These are phyloP conservation scores for Temnothorax longispinosus DNA, from an alignment of 1,140 invertebrate genomes.

Conservation along the genomic window DNA sequence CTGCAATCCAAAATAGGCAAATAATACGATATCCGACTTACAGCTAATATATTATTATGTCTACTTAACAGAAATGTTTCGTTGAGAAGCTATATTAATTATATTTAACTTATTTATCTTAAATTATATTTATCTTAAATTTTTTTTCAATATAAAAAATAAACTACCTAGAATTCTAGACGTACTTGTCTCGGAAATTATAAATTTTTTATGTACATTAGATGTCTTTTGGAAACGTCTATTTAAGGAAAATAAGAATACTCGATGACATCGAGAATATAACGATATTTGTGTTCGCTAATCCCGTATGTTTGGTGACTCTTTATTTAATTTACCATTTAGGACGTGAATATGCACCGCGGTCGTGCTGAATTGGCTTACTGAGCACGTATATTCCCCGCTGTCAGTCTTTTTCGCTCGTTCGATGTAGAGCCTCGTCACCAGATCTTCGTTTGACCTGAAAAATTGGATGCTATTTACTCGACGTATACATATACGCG, in stretches of 20 bases:
- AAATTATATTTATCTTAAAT: background rate
- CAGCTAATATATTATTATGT: background rate
- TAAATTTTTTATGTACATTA: background rate
- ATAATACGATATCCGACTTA: background rate
- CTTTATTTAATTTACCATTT: slow-evolving; percentile 79
- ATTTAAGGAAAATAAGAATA: background rate
- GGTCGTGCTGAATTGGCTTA: slow-evolving; percentile 82
- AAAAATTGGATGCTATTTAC: slow-evolving; percentile 59
- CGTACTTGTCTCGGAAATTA: background rate
- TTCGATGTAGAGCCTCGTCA: slow-evolving; percentile 81
- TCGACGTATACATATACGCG: too few relatives aligned
- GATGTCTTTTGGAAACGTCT: background rate
- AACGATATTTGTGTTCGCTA: background rate
- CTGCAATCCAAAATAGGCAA: slow-evolving; percentile 63
- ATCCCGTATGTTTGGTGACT: background rate
- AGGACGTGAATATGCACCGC: slow-evolving; percentile 83
- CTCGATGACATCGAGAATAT: background rate
- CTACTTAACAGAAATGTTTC: background rate
- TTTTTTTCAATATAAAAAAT: background rate
- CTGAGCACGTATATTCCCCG: slow-evolving; percentile 83
- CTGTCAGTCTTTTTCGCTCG: slow-evolving; percentile 83
- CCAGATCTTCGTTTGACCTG: slow-evolving; percentile 81
- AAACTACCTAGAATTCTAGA: background rate
- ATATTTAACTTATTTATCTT: background rate
- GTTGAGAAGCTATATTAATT: background rate